Evolutionary conservation across 2,888 invertebrate species (phyloP), one percentile per base, ranked within the genome.

Genomic region (Tenodera sinensis): DNA sequence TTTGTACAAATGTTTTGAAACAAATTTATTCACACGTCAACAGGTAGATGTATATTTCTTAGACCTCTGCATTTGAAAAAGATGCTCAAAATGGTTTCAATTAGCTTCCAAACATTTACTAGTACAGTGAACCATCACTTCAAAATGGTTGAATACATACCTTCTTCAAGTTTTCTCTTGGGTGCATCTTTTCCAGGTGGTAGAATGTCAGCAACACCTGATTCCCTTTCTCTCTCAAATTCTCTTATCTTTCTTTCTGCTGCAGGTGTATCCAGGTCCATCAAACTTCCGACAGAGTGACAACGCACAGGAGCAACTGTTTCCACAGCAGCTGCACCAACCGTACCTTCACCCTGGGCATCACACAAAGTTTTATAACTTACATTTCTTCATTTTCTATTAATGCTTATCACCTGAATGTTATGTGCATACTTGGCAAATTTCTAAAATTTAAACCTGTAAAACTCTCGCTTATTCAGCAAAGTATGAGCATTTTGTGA

Each of bases 241-340:
- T 97, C 96, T 91, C 96, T 94, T 91, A 97, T 96, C 91, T 96
- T 95, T 92, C 96, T 95, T 92, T 96, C 96, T 81, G 96, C 96
- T 8, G 86, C 83, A 34, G 90, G 85, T 84, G 90, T 92, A 90
- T 93, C 95, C 42, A 97, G 95, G 92, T 97, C 97, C 93, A 97
- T 96, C 90, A 96, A 93, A 90, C 95, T 96, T 84, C 97, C 96
- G 91, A 96, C 96, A 0, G 97, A 97, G 91, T 96, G 96, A 83
- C 95, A 95, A 89, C 94, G 92, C 8, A 94, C 93, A 8, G 94
- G 94, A 7, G 92, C 92, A 27, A 92, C 91, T 14, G 93, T 91
- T 92, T 91, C 90, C 92, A 92, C 12, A 91, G 92, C 71, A 90
- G 91, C 81, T 47, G 47, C 15, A 20, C 42, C 20, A 84, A 92